Percentiles rank a stretch among this genome's conserved stretches.
Conservation (phyloP, 2,888 invertebrate genomes). For the Aplocera efformata region DNA sequence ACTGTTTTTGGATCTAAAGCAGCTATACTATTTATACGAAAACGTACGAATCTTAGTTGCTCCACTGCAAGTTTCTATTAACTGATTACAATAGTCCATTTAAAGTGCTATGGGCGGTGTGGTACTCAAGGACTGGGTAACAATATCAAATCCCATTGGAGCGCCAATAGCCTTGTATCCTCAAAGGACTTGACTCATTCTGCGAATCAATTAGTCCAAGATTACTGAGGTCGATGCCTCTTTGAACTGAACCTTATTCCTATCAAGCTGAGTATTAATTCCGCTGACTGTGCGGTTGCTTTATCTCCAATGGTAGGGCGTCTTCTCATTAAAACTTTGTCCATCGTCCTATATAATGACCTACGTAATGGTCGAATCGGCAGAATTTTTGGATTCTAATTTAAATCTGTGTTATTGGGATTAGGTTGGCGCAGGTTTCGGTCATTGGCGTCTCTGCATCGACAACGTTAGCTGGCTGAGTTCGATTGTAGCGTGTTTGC, state of each 20-base stretch:
- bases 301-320: constrained; percentile 38
- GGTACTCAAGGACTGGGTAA: constrained; percentile 3
- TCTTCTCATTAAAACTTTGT: constrained; percentile 65
- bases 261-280: constrained; percentile 5
- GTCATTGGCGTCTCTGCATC: no score
- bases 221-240: constrained; percentile 32
- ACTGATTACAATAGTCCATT: constrained; percentile 21
- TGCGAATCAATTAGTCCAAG: constrained; percentile 59
- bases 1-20: no score
- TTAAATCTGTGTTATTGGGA: constrained; percentile 36
- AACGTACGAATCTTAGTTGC: not conserved
- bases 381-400: constrained; percentile 41
- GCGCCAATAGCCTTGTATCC: constrained; percentile 26
- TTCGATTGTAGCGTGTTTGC: no score
- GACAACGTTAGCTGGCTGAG: no score
- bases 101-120: constrained; percentile 29
- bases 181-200: constrained; percentile 41
- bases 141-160: constrained; percentile 19
- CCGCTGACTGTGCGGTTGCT: constrained; percentile 21
- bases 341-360: constrained; percentile 54
- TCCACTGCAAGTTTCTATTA: constrained; percentile 1
- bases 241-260: constrained; percentile 21
- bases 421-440: no score
- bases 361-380: constrained; percentile 44
- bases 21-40: no score